Evolutionary conservation across 2,888 invertebrate species (phyloP).

Genomic region (Drosophila fungiperda): DNA sequence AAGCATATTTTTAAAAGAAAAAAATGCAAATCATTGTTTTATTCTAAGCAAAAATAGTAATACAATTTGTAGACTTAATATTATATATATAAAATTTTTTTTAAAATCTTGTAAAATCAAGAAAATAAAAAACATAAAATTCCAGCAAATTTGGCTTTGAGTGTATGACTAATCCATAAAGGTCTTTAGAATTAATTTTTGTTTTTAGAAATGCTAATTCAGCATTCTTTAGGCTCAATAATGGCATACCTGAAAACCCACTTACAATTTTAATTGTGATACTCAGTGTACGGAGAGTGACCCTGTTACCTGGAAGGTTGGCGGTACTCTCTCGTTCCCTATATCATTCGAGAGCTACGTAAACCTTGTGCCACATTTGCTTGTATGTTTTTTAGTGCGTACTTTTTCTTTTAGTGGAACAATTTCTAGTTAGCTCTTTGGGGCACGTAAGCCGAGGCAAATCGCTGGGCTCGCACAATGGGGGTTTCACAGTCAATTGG

Average conservation of each 20-base stretch:
- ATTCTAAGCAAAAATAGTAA: too few relatives aligned
- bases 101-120: too few relatives aligned
- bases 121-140: too few relatives aligned
- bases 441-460: conserved; percentile 4
- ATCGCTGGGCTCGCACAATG: conserved; percentile 44
- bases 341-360: neutral
- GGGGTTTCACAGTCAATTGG: conserved; percentile 58
- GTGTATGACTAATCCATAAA: neutral
- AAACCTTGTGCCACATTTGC: conserved; percentile 5
- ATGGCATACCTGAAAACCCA: neutral
- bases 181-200: neutral
- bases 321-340: neutral
- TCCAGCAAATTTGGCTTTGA: neutral
- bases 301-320: neutral
- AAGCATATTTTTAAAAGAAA: neutral
- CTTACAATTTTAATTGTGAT: neutral
- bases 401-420: conserved; percentile 15
- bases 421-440: conserved; percentile 10
- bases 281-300: neutral
- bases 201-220: neutral
- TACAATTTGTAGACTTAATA: too few relatives aligned
- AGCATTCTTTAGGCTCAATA: neutral
- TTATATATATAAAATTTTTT: too few relatives aligned
- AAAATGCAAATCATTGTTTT: neutral
- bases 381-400: conserved; percentile 2